Percentiles rank a stretch among this genome's conserved stretches.
Conservation (phyloP, 2,113 vertebrate genomes). For the Ivindomyrus marchei region DNA sequence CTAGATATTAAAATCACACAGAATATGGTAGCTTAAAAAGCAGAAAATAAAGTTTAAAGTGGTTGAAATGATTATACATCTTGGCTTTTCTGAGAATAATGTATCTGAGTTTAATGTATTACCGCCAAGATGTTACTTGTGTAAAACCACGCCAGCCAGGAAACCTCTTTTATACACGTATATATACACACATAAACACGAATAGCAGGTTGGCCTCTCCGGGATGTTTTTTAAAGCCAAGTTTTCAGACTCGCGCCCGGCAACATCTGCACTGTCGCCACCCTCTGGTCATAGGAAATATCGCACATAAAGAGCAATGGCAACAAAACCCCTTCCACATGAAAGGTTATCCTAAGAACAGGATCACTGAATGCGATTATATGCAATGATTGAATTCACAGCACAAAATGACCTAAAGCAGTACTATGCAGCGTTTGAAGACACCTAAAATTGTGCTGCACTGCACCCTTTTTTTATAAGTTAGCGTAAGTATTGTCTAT, state of each 20-base stretch:
- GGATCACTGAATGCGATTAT: background rate
- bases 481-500: background rate
- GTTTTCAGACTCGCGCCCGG: background rate
- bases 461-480: background rate
- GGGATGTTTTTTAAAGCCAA: background rate
- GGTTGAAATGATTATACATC: background rate
- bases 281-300: background rate
- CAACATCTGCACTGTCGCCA: background rate
- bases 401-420: background rate
- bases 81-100: background rate
- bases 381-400: background rate
- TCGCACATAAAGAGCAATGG: background rate
- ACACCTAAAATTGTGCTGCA: background rate
- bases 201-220: background rate
- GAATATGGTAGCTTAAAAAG: background rate
- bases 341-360: background rate
- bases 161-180: background rate
- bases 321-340: background rate
- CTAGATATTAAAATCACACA: background rate
- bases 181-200: background rate
- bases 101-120: background rate
- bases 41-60: background rate
- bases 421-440: background rate
- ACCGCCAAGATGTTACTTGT: background rate
- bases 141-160: background rate